Percentiles rank a stretch among this genome's conserved stretches.
These are phyloP conservation scores for Callorhinus ursinus DNA, from an alignment of 2,113 vertebrate species.

Conservation along the genomic window DNA sequence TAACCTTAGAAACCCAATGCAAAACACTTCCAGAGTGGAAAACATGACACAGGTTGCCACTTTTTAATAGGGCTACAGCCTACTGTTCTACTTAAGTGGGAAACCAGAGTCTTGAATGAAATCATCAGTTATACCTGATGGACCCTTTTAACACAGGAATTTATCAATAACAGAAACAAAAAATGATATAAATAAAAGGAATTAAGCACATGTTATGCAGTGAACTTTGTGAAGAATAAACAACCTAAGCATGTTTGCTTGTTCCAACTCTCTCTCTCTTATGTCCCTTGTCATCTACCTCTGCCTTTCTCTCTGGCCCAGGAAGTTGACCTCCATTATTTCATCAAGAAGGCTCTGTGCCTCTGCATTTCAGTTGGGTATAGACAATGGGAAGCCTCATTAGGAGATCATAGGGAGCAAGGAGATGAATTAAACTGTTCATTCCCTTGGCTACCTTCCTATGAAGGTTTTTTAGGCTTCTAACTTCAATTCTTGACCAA, in stretches of 20 bases:
- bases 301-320: neutral
- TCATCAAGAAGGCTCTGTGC: neutral
- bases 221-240: neutral
- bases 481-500: neutral
- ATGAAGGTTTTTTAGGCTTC: neutral
- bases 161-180: neutral
- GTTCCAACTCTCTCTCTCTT: neutral
- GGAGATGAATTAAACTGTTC: neutral
- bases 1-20: neutral
- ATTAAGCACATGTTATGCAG: neutral
- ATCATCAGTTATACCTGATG: neutral
- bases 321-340: neutral
- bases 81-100: neutral
- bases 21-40: neutral
- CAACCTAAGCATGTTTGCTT: neutral
- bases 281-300: neutral
- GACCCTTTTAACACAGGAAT: neutral
- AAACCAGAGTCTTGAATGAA: neutral
- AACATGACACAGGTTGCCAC: rapidly evolving
- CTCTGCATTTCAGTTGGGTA: neutral
- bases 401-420: neutral
- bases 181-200: neutral
- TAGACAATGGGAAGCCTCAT: neutral
- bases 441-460: neutral
- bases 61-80: neutral